Percentiles rank a stretch among this genome's conserved stretches.
These are phyloP conservation scores for Mustelus asterias DNA, from an alignment of 2,113 vertebrate genomes.

Conservation along the genomic window DNA sequence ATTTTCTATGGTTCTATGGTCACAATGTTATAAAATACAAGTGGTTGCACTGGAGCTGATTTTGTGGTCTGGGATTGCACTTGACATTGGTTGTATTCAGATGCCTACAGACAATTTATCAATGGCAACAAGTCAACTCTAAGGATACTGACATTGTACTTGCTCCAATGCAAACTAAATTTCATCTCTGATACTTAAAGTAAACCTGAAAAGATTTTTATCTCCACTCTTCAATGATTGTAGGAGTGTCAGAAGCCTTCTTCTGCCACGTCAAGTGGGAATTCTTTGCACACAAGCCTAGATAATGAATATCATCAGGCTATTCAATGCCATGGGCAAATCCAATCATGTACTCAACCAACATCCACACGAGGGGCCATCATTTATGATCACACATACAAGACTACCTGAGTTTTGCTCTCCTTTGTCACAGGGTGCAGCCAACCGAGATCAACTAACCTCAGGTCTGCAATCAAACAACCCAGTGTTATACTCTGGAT, in stretches of 20 bases:
- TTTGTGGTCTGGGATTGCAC: neutral
- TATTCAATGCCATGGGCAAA: neutral
- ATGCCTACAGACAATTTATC: neutral
- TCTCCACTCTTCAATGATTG: neutral
- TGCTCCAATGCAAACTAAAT: neutral
- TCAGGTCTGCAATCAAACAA: neutral
- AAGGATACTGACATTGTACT: neutral
- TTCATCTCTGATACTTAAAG: neutral
- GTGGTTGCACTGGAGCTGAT: neutral
- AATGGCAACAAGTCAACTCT: neutral
- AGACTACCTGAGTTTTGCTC: neutral
- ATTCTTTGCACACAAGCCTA: neutral
- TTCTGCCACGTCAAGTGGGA: neutral
- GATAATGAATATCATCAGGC: neutral
- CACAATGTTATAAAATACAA: neutral
- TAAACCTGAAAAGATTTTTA: neutral
- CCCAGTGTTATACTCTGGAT: neutral
- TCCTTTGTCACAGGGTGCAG: neutral
- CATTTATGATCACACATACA: neutral
- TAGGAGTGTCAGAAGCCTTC: neutral
- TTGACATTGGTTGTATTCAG: neutral
- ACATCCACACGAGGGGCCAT: neutral
- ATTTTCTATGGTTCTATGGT: too few species aligned
- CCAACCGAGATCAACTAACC: neutral
- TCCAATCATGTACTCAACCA: neutral